These are phyloP conservation scores for Ericerus pela DNA, from an alignment of 1,140 invertebrate genomes.

Conservation along the genomic window DNA sequence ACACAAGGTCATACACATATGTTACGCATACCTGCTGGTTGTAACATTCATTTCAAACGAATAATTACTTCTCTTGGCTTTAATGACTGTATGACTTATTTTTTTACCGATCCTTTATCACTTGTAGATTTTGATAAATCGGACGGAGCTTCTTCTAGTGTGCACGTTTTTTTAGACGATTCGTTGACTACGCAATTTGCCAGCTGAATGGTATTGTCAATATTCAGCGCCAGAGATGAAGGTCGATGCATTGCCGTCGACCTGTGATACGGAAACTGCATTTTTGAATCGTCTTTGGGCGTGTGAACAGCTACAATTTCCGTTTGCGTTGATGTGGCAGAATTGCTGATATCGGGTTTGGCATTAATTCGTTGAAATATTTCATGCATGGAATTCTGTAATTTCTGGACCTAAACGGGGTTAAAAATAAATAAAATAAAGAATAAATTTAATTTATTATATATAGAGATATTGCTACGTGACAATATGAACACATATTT, in stretches of 20 bases:
- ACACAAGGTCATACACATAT: too few relatives aligned
- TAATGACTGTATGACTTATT: too few relatives aligned
- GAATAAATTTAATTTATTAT: conserved; percentile 1
- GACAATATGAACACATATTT: neutral
- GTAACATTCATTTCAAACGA: too few relatives aligned
- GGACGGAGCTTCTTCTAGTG: too few relatives aligned
- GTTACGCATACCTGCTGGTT: too few relatives aligned
- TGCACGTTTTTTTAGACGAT: too few relatives aligned
- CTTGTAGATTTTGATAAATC: too few relatives aligned
- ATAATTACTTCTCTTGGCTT: too few relatives aligned
- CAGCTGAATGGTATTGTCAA: too few relatives aligned
- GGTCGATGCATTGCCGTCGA: neutral
- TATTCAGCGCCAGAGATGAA: conserved; percentile 15
- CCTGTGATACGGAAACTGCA: conserved; percentile 15
- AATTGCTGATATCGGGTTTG: conserved; percentile 25
- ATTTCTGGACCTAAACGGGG: conserved; percentile 44
- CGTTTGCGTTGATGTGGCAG: conserved; percentile 46
- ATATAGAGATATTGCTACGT: neutral
- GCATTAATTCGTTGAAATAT: conserved; percentile 49
- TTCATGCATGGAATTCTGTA: conserved; percentile 58
- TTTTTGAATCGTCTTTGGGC: conserved; percentile 29
- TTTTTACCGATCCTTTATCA: too few relatives aligned
- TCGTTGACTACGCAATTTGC: too few relatives aligned
- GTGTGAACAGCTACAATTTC: conserved; percentile 60
- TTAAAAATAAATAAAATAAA: neutral